A percentile compares a stretch with the other conserved stretches of the same genome.
Evolutionary conservation across 2,113 vertebrate genomes (phyloP).

Genomic region (Lanius ludovicianus): DNA sequence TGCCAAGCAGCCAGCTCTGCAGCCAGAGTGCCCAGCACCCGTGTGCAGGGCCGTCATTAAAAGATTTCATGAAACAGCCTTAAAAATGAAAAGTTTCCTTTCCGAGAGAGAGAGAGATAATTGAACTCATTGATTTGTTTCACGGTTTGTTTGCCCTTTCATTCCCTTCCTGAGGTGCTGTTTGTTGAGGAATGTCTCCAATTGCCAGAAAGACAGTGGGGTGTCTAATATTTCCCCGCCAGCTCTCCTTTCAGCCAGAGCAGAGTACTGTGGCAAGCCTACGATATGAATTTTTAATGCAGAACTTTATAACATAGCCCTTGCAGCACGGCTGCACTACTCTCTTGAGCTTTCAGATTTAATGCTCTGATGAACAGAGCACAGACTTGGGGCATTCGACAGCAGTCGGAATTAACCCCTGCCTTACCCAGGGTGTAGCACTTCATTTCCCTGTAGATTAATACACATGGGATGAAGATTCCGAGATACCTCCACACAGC

Average conservation of each 20-base stretch:
- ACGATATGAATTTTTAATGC: constrained; percentile 94
- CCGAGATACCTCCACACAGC: not conserved
- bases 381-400: constrained; percentile 70
- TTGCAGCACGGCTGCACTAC: constrained; percentile 74
- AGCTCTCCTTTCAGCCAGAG: constrained; percentile 81
- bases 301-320: constrained; percentile 84
- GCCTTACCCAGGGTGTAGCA: not conserved
- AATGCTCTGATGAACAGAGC: constrained; percentile 80
- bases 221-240: constrained; percentile 77
- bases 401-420: constrained; percentile 77
- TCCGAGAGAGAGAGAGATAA: constrained; percentile 72
- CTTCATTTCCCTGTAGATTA: constrained; percentile 56
- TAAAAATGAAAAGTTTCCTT: constrained; percentile 75
- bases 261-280: constrained; percentile 78
- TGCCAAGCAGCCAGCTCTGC: constrained; percentile 14
- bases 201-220: constrained; percentile 80
- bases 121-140: constrained; percentile 84
- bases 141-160: constrained; percentile 79
- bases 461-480: not conserved
- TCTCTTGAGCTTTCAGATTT: constrained; percentile 84
- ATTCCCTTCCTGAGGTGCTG: constrained; percentile 76
- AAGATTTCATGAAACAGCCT: constrained; percentile 63
- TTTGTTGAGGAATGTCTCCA: constrained; percentile 83
- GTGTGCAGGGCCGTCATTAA: constrained; percentile 39
- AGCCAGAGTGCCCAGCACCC: not conserved